phyloP scores from a whole-genome alignment of 2,888 invertebrate genomes.

The Itoplectis maculator region DNA sequence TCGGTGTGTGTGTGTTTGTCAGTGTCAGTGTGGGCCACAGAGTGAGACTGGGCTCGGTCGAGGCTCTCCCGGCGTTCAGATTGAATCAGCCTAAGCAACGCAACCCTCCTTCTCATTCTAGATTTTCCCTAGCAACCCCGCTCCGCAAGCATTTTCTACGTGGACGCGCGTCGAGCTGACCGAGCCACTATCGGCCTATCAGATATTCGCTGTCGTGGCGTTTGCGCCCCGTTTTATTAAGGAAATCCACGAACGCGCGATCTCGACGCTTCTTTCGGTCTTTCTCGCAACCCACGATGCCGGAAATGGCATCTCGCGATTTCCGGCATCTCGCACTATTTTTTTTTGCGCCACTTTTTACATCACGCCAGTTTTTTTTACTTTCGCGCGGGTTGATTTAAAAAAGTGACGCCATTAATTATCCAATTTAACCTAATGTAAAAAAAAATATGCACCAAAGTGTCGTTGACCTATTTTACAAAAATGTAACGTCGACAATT shows the following conservation, averaged over 20 bases:
- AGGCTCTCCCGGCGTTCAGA: constrained; percentile 77
- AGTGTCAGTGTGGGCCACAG: background rate
- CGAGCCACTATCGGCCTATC: constrained; percentile 80
- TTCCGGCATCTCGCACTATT: no score
- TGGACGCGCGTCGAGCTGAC: constrained; percentile 80
- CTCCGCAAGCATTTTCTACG: constrained; percentile 76
- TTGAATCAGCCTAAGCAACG: constrained; percentile 83
- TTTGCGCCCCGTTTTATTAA: constrained; percentile 83
- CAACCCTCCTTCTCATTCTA: constrained; percentile 72
- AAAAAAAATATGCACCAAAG: background rate
- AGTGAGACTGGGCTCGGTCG: constrained; percentile 44
- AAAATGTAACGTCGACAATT: background rate
- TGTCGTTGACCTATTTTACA: background rate
- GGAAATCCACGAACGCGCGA: constrained; percentile 78
- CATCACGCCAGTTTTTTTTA: no score
- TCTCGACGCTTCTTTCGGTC: constrained; percentile 61
- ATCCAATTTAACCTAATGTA: no score
- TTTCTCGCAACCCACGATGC: constrained; percentile 33
- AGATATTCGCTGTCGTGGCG: constrained; percentile 83
- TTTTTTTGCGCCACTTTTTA: no score
- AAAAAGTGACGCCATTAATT: no score
- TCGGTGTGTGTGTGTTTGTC: no score
- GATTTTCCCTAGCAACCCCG: constrained; percentile 77
- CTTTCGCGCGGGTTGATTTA: no score
- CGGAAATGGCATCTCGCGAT: no score